Base-by-base conservation (phyloP, 1,140 invertebrate species). In the Polypedilum vanderplanki region DNA sequence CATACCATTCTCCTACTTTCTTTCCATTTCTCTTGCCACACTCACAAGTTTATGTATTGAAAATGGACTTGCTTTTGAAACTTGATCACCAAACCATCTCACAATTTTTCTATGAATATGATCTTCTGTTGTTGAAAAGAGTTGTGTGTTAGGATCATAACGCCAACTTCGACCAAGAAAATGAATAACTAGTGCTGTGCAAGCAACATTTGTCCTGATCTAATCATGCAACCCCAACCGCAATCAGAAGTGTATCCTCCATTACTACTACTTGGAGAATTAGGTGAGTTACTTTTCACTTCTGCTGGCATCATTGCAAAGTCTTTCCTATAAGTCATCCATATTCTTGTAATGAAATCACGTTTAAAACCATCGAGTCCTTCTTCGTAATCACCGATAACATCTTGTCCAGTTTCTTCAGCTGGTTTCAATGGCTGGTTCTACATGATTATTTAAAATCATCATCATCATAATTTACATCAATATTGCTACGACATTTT, bases 181-280 rank as follows among this genome's bases (percentile, higher is more conserved):
- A 79, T 92, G 90, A 75, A 87, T 88, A 41, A 93, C 85, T 65
- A 94, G 83, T 10, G 90, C 92, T 94, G 90, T 1, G 91, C 92
- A 70, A 94, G 79, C 78, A 94, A 85, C 93, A 95, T 95, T 83
- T 95, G 93, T n/a, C 92, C 93, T 83, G 91, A 93, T 17, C 93
- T 83, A n/a, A 94, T 77, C 92, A 94, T 94, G 79, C 93, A 95
- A 1, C 93, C 93, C 93, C 93, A 95, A 2, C 93, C 92, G 83
- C 91, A 93, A 81, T 95, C 93, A 1, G 90, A 90, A 12, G 91
- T 94, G 74, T 90, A 90, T 20, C 91, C 24, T 33, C 24, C 24
- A 5, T 33, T 33, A 5, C 24, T 88, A 70, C 12, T n/a, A n/a
- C n/a, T 70, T 22, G 65, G 17, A 18, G 20, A 70, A 70, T 70